These are phyloP conservation scores for Shinisaurus crocodilurus DNA, from an alignment of 2,113 vertebrate genomes.

Conservation along the genomic window DNA sequence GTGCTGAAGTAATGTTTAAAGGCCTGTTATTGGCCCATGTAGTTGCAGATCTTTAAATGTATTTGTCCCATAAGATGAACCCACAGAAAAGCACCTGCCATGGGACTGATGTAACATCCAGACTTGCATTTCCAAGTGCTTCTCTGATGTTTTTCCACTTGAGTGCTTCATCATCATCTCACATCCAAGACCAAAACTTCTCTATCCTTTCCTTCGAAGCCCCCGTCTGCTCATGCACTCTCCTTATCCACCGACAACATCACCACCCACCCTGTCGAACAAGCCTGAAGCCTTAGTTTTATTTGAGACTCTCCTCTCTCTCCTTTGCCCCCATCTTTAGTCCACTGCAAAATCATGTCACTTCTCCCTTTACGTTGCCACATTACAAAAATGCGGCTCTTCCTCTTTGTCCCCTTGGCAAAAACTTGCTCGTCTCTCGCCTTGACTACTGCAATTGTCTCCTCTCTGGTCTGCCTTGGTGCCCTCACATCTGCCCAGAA, in stretches of 20 bases:
- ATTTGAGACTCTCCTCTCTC: neutral
- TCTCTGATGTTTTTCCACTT: neutral
- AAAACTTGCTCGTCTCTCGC: neutral
- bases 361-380: neutral
- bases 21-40: neutral
- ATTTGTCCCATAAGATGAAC: neutral
- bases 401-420: neutral
- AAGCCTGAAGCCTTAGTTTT: neutral
- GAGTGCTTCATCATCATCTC: neutral
- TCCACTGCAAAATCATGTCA: neutral
- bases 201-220: neutral
- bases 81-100: neutral
- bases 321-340: neutral
- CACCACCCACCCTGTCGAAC: neutral
- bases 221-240: neutral
- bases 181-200: neutral
- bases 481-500: neutral
- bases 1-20: neutral
- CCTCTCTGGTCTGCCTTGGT: neutral
- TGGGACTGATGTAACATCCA: neutral
- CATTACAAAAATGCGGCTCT: neutral
- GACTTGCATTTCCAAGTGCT: neutral
- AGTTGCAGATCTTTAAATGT: neutral
- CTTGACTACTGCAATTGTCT: neutral
- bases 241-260: neutral